These are phyloP conservation scores for Lucifuga dentata DNA, from an alignment of 2,113 vertebrate genomes.

Conservation along the genomic window DNA sequence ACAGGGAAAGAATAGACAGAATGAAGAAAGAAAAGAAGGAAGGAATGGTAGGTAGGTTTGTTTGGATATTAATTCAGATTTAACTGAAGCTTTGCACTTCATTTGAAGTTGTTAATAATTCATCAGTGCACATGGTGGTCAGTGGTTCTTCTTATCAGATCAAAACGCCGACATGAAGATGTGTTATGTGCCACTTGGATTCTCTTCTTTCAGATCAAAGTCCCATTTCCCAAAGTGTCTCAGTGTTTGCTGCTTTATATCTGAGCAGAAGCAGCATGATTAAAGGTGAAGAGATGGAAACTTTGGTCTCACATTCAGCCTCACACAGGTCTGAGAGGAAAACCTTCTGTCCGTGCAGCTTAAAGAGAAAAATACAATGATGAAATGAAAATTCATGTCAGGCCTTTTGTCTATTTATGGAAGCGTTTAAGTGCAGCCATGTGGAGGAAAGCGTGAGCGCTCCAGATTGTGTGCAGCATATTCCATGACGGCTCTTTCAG, in stretches of 20 bases:
- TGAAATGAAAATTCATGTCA: constrained; percentile 14
- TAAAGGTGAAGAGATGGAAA: constrained; percentile 53
- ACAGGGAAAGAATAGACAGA: too few relatives aligned
- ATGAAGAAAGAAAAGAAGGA: too few relatives aligned
- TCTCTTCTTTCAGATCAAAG: constrained; percentile 46
- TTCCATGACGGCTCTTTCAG: constrained; percentile 39
- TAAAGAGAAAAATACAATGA: constrained; percentile 16
- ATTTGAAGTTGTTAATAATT: too few relatives aligned
- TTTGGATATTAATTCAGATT: too few relatives aligned
- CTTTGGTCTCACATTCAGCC: constrained; percentile 16
- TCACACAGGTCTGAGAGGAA: background rate
- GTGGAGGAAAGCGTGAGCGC: background rate
- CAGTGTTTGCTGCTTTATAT: constrained; percentile 28
- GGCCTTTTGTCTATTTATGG: constrained; percentile 3
- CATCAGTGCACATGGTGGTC: too few relatives aligned
- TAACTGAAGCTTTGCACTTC: too few relatives aligned
- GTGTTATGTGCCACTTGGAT: too few relatives aligned
- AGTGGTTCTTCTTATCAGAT: too few relatives aligned
- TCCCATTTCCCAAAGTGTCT: constrained; percentile 15
- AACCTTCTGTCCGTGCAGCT: background rate
- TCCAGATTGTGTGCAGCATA: constrained; percentile 27
- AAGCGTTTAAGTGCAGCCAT: background rate
- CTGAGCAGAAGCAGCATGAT: constrained; percentile 26
- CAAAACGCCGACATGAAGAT: constrained; percentile 39
- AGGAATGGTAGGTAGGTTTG: too few relatives aligned